These are phyloP conservation scores for Aeoliscus strigatus DNA, from an alignment of 2,797 vertebrate genomes.

Conservation along the genomic window DNA sequence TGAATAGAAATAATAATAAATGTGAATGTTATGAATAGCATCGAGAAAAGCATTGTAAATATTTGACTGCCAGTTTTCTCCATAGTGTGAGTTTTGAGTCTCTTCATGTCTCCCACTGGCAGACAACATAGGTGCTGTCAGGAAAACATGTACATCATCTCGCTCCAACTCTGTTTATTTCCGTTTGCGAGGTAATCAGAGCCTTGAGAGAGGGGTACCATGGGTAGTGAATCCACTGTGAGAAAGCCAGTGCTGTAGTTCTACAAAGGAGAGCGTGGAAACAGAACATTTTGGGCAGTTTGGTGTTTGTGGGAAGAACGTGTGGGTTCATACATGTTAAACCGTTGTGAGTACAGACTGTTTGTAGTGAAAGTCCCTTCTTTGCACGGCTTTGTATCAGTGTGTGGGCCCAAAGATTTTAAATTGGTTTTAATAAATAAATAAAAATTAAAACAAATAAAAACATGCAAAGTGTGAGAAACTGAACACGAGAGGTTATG, in stretches of 20 bases:
- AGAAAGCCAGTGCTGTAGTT: slow-evolving; percentile 35
- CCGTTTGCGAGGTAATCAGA: slow-evolving; percentile 39
- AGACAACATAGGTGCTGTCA: slow-evolving; percentile 31
- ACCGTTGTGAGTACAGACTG: slow-evolving; percentile 15
- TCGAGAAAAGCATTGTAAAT: no score
- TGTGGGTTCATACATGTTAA: slow-evolving; percentile 33
- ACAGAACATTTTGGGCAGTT: slow-evolving; percentile 38
- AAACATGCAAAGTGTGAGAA: slow-evolving; percentile 27
- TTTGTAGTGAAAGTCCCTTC: slow-evolving; percentile 19
- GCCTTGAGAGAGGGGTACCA: slow-evolving; percentile 36
- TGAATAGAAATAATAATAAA: no score
- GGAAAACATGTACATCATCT: slow-evolving; percentile 42
- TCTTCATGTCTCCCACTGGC: slow-evolving; percentile 12
- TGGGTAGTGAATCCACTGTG: slow-evolving; percentile 43
- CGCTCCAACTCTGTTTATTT: slow-evolving; percentile 41
- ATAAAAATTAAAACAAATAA: not conserved
- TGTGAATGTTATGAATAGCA: no score
- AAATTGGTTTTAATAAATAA: slow-evolving; percentile 22
- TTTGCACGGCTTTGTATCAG: slow-evolving; percentile 9
- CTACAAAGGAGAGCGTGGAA: slow-evolving; percentile 47
- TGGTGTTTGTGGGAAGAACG: slow-evolving; percentile 32
- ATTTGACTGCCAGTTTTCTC: slow-evolving; percentile 3
- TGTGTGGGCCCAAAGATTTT: slow-evolving; percentile 12
- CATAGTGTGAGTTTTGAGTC: slow-evolving; percentile 15
- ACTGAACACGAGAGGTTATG: slow-evolving; percentile 44